Conservation (phyloP, 2,113 vertebrate genomes). For the Henicopernis longicauda region DNA sequence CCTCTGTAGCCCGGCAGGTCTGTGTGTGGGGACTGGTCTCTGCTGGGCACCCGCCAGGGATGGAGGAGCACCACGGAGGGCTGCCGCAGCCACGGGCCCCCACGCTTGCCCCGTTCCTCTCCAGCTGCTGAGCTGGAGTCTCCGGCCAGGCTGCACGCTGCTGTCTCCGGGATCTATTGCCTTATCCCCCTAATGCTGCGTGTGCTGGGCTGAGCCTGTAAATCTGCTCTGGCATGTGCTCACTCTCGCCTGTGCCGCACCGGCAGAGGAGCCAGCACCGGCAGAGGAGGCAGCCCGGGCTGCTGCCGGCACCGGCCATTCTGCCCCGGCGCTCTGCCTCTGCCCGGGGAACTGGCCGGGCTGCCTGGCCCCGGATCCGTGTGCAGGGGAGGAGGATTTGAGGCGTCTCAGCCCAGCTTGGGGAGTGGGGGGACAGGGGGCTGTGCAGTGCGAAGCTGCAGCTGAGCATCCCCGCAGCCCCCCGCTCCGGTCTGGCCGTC, state of each 20-base stretch:
- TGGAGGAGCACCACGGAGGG: no score
- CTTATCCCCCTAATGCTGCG: not conserved
- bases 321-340: not conserved
- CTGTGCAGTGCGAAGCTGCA: not conserved
- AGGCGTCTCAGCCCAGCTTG: accelerated
- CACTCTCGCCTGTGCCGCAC: not conserved
- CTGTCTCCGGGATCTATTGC: not conserved
- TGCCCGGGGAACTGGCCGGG: no score
- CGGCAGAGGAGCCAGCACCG: no score
- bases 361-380: accelerated
- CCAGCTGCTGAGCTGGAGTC: not conserved
- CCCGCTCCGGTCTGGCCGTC: not conserved
- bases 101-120: not conserved
- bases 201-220: not conserved
- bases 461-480: not conserved
- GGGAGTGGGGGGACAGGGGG: no score
- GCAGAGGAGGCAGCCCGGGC: no score
- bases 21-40: no score
- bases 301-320: not conserved
- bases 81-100: no score
- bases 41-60: no score
- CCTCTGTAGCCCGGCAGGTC: no score
- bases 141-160: not conserved
- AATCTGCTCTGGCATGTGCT: not conserved
- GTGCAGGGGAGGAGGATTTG: not conserved